Percentiles rank a stretch among this genome's conserved stretches.
phyloP scores from a whole-genome alignment of 30 jellyfish, hydroid and myxozoan genomes.

The Cassiopea xamachana region DNA sequence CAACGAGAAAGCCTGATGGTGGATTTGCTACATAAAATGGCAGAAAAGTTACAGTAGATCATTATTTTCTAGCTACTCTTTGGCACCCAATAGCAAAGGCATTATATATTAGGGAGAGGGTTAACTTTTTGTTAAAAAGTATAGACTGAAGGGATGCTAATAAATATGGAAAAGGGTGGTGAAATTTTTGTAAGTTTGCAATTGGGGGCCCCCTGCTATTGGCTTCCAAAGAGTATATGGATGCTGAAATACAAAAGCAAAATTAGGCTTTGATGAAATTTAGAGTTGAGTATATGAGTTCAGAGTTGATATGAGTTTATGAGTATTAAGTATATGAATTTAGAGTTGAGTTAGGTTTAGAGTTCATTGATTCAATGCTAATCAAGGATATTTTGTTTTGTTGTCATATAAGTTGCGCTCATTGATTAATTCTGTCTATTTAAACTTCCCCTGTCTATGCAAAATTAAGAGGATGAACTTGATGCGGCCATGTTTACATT shows the following conservation, averaged over 20 bases:
- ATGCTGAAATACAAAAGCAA: neutral
- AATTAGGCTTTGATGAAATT: neutral
- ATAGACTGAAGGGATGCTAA: neutral
- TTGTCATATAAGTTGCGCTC: neutral
- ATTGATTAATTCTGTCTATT: neutral
- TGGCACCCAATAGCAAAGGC: neutral
- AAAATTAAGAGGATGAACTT: neutral
- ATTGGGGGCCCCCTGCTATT: neutral
- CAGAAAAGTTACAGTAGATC: neutral
- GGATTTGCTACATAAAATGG: neutral
- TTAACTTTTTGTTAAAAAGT: neutral
- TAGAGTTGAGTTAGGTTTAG: no score
- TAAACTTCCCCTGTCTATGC: neutral
- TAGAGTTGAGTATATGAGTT: neutral
- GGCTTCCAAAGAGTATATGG: neutral
- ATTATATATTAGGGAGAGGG: neutral
- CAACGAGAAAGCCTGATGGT: neutral
- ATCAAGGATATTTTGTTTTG: neutral
- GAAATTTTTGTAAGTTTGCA: neutral
- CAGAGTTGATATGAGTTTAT: no score
- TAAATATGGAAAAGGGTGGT: neutral
- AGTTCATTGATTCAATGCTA: neutral
- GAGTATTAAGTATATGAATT: no score
- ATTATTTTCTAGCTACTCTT: neutral
- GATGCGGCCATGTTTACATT: neutral